phyloP scores from a whole-genome alignment of 1,140 invertebrate species.

The Melitaea cinxia region DNA sequence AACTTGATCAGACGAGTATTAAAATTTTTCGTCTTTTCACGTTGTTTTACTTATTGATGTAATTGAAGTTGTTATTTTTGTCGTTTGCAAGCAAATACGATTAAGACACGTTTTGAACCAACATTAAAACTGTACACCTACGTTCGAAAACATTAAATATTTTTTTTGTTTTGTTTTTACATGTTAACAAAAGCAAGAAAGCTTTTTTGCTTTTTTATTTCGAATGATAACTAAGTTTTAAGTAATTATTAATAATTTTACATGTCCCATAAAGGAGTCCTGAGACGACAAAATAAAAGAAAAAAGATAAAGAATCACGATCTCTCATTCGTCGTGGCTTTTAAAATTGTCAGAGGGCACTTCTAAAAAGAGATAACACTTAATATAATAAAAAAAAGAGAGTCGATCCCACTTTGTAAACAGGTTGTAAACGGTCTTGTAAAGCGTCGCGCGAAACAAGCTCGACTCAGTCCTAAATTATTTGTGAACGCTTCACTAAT shows the following conservation, averaged over 20 bases:
- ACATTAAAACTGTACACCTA: no score
- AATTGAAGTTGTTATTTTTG: no score
- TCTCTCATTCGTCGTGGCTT: slow-evolving; percentile 54
- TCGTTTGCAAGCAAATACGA: no score
- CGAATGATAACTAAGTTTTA: slow-evolving; percentile 31
- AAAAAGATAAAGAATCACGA: slow-evolving; percentile 56
- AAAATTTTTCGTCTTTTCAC: no score
- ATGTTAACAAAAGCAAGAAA: no score
- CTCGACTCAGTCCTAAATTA: slow-evolving; percentile 2
- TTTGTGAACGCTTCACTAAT: slow-evolving; percentile 5
- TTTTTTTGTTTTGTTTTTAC: no score
- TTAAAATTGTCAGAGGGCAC: slow-evolving; percentile 70
- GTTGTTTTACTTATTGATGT: no score
- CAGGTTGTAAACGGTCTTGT: slow-evolving; percentile 73
- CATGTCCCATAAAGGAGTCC: slow-evolving; percentile 57
- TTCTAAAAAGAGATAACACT: slow-evolving; percentile 71
- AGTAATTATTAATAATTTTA: slow-evolving; percentile 70
- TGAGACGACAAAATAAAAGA: slow-evolving; percentile 38
- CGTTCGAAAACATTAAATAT: no score
- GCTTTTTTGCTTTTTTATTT: no score
- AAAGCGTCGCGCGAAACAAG: slow-evolving; percentile 22
- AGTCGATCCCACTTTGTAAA: slow-evolving; percentile 68
- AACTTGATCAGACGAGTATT: no score
- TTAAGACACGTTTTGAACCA: no score
- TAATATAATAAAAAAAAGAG: slow-evolving; percentile 72